Percentiles rank a stretch among this genome's conserved stretches.
These are phyloP conservation scores for Camptogramma bilineatum DNA, from an alignment of 2,888 invertebrate genomes.

Conservation along the genomic window DNA sequence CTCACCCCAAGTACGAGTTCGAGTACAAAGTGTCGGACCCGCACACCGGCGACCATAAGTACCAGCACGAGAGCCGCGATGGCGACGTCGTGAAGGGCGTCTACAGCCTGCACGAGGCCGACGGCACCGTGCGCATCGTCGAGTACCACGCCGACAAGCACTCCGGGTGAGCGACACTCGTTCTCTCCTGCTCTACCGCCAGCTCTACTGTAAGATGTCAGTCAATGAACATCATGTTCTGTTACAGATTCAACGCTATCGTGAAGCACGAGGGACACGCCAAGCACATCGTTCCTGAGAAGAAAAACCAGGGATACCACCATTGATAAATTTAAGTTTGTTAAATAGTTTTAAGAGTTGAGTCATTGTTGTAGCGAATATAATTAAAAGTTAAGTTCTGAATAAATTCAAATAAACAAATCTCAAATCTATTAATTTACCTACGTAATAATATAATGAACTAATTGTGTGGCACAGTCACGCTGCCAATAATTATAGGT, in stretches of 20 bases:
- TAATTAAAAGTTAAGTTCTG: background rate
- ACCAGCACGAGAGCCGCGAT: slow-evolving; percentile 84
- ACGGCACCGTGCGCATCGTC: slow-evolving; percentile 73
- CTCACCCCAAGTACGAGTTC: slow-evolving; percentile 82
- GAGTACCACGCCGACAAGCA: slow-evolving; percentile 74
- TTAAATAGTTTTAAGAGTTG: slow-evolving; percentile 7
- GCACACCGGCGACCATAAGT: slow-evolving; percentile 86
- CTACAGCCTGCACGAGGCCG: slow-evolving; percentile 76
- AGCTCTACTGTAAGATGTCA: background rate
- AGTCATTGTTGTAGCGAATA: background rate
- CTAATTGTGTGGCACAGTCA: too few relatives aligned
- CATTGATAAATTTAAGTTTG: slow-evolving; percentile 12
- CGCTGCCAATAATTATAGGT: too few relatives aligned
- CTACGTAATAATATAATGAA: too few relatives aligned
- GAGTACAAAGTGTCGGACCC: slow-evolving; percentile 86
- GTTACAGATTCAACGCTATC: slow-evolving; percentile 56
- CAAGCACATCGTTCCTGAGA: slow-evolving; percentile 45
- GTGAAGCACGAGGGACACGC: slow-evolving; percentile 47
- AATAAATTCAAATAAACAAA: too few relatives aligned
- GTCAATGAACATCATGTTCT: background rate
- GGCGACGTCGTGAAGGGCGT: slow-evolving; percentile 86
- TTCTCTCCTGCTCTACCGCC: background rate
- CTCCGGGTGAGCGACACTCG: slow-evolving; percentile 47
- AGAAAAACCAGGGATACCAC: slow-evolving; percentile 39
- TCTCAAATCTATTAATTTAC: too few relatives aligned